Evolutionary conservation across 2,888 invertebrate genomes (phyloP).

Genomic region (Lathronympha strigana): DNA sequence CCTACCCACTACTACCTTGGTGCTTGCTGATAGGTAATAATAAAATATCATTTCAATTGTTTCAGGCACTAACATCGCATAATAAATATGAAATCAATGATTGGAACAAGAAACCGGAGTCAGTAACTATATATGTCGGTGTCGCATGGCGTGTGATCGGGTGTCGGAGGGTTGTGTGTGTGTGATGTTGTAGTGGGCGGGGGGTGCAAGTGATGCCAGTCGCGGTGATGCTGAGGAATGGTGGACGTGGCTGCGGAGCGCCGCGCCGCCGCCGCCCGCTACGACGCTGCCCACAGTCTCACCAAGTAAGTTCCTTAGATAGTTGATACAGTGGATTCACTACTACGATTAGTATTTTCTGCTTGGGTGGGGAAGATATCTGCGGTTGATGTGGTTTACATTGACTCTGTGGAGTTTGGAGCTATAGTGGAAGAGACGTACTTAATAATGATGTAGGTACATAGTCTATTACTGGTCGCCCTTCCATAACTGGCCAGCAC

Average conservation of each 20-base stretch:
- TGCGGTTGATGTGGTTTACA: too few species aligned
- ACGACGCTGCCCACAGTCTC: constrained; percentile 72
- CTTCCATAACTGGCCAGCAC: too few species aligned
- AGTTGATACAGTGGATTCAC: too few species aligned
- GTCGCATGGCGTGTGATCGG: constrained; percentile 45
- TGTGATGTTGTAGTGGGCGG: constrained; percentile 63
- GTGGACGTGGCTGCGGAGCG: constrained; percentile 83
- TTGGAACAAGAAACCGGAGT: constrained; percentile 27
- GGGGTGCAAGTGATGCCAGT: constrained; percentile 76
- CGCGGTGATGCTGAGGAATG: constrained; percentile 83
- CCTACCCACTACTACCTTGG: background rate
- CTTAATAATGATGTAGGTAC: too few species aligned
- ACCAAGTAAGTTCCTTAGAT: constrained; percentile 75
- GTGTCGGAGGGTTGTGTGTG: constrained; percentile 55
- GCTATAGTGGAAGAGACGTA: too few species aligned
- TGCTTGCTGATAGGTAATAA: constrained; percentile 12
- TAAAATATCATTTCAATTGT: constrained; percentile 35
- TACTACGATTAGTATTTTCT: background rate
- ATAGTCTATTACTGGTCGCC: too few species aligned
- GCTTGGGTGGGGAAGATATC: too few species aligned
- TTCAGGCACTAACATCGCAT: constrained; percentile 27
- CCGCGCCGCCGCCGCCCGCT: constrained; percentile 75
- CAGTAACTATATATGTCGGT: constrained; percentile 41
- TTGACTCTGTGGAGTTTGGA: too few species aligned
- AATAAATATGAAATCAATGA: constrained; percentile 33